phyloP scores from a whole-genome alignment of 92 coral and sea anemone species.

The Epizoanthus fatuus region DNA sequence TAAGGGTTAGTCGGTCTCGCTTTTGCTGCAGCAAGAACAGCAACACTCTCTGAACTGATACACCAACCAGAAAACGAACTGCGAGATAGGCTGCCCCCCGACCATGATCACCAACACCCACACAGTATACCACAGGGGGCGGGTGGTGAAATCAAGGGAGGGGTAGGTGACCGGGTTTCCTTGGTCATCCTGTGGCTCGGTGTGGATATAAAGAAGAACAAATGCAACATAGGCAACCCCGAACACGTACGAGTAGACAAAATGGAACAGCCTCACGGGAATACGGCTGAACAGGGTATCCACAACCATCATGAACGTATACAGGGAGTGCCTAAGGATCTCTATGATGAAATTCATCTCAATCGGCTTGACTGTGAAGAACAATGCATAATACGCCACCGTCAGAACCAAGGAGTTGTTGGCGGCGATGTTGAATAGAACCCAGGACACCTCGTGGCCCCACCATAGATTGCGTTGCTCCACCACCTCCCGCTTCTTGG shows the following conservation, averaged over 20 bases:
- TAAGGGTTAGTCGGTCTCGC: too few relatives aligned
- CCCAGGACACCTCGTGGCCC: slow-evolving; percentile 85
- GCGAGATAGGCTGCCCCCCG: slow-evolving; percentile 81
- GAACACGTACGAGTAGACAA: slow-evolving; percentile 85
- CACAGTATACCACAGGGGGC: slow-evolving; percentile 81
- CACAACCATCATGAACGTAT: slow-evolving; percentile 68
- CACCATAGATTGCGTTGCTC: slow-evolving; percentile 65
- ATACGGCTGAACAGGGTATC: slow-evolving; percentile 73
- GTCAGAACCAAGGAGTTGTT: slow-evolving; percentile 72
- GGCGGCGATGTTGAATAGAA: slow-evolving; percentile 76
- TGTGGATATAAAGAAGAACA: slow-evolving; percentile 68
- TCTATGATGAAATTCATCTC: slow-evolving; percentile 63
- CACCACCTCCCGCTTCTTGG: slow-evolving; percentile 2
- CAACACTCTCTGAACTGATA: slow-evolving; percentile 62
- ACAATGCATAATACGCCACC: slow-evolving; percentile 81
- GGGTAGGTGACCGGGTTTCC: slow-evolving; percentile 75
- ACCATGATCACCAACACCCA: slow-evolving; percentile 78
- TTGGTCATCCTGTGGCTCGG: slow-evolving; percentile 65
- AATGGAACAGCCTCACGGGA: slow-evolving; percentile 82
- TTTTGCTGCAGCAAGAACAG: slow-evolving; percentile 37
- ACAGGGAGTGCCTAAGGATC: slow-evolving; percentile 75
- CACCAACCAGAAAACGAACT: slow-evolving; percentile 72
- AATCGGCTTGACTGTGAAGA: slow-evolving; percentile 55
- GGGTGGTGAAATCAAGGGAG: slow-evolving; percentile 77
- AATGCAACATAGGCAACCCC: slow-evolving; percentile 80